Conservation (phyloP, 1,140 invertebrate genomes). For the Habropoda laboriosa region DNA sequence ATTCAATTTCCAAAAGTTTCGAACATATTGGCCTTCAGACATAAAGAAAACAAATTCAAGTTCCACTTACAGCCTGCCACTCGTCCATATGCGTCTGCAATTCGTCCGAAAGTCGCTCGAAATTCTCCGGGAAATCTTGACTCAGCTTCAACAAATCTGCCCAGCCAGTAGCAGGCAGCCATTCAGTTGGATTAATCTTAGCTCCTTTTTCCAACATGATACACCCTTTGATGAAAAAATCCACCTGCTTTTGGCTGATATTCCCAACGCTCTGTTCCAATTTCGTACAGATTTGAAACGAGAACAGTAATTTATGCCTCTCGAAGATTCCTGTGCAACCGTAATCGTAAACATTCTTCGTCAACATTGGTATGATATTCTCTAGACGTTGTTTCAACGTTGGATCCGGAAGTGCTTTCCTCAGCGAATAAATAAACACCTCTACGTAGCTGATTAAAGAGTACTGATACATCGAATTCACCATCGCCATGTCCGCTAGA, state of each 20-base stretch:
- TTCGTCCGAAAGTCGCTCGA: conserved; percentile 85
- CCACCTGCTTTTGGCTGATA: conserved; percentile 88
- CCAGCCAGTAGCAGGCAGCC: conserved; percentile 89
- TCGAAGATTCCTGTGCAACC: conserved; percentile 96
- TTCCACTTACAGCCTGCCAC: conserved; percentile 86
- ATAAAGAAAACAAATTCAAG: too few species aligned
- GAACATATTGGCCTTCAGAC: too few species aligned
- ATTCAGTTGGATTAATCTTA: conserved; percentile 85
- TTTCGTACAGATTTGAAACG: conserved; percentile 94
- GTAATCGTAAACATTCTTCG: conserved; percentile 93
- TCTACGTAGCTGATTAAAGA: conserved; percentile 90
- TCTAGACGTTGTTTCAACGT: conserved; percentile 86
- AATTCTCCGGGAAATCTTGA: conserved; percentile 86
- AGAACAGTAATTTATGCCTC: conserved; percentile 93
- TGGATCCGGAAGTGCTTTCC: conserved; percentile 89
- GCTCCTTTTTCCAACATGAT: conserved; percentile 89
- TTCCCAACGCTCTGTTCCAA: conserved; percentile 86
- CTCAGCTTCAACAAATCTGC: conserved; percentile 89
- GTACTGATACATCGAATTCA: conserved; percentile 96
- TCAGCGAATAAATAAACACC: conserved; percentile 90
- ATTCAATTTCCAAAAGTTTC: too few species aligned
- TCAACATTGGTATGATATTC: conserved; percentile 92
- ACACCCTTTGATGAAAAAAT: conserved; percentile 95
- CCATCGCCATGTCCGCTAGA: conserved; percentile 90
- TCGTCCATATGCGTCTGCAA: conserved; percentile 83